Base-by-base conservation (phyloP, 2,888 invertebrate species). In the Adela reaumurella region DNA sequence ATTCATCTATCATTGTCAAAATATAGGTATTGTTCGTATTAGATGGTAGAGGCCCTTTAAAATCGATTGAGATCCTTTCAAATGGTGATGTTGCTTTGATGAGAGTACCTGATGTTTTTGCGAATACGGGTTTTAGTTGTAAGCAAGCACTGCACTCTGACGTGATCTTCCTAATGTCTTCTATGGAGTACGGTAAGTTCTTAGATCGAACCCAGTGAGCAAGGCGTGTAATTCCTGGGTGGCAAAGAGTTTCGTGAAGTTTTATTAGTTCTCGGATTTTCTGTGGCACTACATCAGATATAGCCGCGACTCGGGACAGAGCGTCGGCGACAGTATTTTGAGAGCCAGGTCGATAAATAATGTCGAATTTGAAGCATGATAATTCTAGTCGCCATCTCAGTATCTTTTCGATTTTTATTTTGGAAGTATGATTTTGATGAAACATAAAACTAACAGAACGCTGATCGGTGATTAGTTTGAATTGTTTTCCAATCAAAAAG, bases 1-100 rank as follows among this genome's bases (percentile, higher is more conserved):
- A 52, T 45, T 55, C 54, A 50, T 56, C 53, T 2, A 57, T 48
- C 8, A 59, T 47, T 6, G 54, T 54, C 17, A 57, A 46, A 19
- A 53, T 46, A 35, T 50, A 51, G 35, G 17, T 17, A 46, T 54
- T 54, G 10, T 28, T 14, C 17, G 50, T 48, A 45, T 46, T 46
- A 11, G 49, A 46, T 17, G 52, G 52, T 11, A 53, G 45, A 17
- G 53, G 55, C 17, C 55, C 52, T 29, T 53, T 54, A 19, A 53
- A 48, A 43, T 55, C 51, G 17, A 54, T 35, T n/a, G 29, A 52
- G 4, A 56, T 17, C 19, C 54, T 18, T 52, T 57, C 55, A 18
- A 55, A 55, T 6, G 54, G 51, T 16, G 41, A 19, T 5, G 53
- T 56, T 8, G 56, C 51, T 43, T 55, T 56, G 1, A 55, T 52